Base-by-base conservation (phyloP, 2,797 vertebrate genomes). In the Percopsis omiscomaycus region DNA sequence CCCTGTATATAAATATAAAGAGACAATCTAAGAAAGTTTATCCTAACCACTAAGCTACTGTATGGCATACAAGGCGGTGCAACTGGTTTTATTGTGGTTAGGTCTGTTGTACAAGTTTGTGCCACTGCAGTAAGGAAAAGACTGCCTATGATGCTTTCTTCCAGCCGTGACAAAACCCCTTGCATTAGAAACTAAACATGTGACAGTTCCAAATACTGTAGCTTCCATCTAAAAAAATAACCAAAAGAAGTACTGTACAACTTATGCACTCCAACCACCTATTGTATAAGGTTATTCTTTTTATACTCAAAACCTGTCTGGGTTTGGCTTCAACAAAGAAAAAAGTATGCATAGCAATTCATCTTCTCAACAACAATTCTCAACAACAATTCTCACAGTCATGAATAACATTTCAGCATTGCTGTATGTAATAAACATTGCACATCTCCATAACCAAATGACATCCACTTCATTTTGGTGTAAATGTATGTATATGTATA, bases 331-430 rank as follows among this genome's bases (percentile, higher is more conserved):
- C 59, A 0, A 64, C 58, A 66, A 61, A 72, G 74, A 60, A 67
- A 50, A 54, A 86, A 79, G 64, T 12, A 55, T 75, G 76, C 63
- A 58, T 72, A 77, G 70, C 77, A 80, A 73, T 63, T 64, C 1
- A 57, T 53, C 65, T 51, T n/a, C n/a, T n/a, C n/a, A n/a, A n/a
- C n/a, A n/a, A n/a, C n/a, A n/a, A n/a, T n/a, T n/a, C n/a, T n/a
- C n/a, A n/a, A n/a, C n/a, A n/a, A 59, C 5, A 28, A 16, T 27
- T 71, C 59, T 66, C 9, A 64, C 13, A 73, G 55, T 70, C 50
- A 69, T 73, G 64, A 53, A 53, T 63, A 59, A 60, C 37, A 67
- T 83, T 68, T 61, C 61, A 65, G 71, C 45, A 56, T 1, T 2
- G 60, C 68, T 48, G 52, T 64, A 55, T 27, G 12, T 50, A 69